Base-by-base conservation (phyloP, 2,113 vertebrate genomes). In the Seriola quinqueradiata region DNA sequence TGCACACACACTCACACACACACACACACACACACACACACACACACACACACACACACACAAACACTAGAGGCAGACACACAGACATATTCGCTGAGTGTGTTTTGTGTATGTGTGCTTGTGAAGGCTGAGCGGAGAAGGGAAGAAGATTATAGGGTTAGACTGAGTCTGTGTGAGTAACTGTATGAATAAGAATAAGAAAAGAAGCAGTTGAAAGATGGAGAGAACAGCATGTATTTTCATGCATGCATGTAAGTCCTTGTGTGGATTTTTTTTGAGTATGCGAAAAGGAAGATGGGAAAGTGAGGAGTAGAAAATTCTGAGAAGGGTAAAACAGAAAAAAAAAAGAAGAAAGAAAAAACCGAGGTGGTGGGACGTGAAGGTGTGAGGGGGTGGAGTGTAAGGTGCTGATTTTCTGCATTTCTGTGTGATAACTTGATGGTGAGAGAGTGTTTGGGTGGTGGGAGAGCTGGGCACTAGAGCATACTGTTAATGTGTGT, bases 161-260 rank as follows among this genome's bases (percentile, higher is more conserved):
- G 87, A 79, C 74, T 79, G 70, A 84, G 66, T 78, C 59, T 85
- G 75, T 76, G 58, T 68, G 78, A 89, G 83, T 81, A 79, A 87
- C 77, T 90, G 77, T 55, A 65, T 88, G 88, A 90, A 88, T 92
- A 88, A 76, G 76, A 90, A 92, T 83, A 90, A 86, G 88, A 80
- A 61, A 73, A 64, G 36, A 38, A 71, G 65, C 9, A 5, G 63
- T 36, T 75, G 80, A 76, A 83, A 84, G 71, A 71, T 4, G 11
- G 38, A 36, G 52, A 68, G 55, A 36, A 55, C 58, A 36, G 72
- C 59, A 40, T 46, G 75, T 65, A 19, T 79, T 50, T 71, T 73
- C 38, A 38, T 10, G 13, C 57, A 70, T 19, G 4, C 25, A 14
- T 38, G 1, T 28, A 55, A 44, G 25, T 34, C 42, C 40, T 9